Evolutionary conservation across 2,113 vertebrate genomes (phyloP).

Genomic region (Apteryx mantelli): DNA sequence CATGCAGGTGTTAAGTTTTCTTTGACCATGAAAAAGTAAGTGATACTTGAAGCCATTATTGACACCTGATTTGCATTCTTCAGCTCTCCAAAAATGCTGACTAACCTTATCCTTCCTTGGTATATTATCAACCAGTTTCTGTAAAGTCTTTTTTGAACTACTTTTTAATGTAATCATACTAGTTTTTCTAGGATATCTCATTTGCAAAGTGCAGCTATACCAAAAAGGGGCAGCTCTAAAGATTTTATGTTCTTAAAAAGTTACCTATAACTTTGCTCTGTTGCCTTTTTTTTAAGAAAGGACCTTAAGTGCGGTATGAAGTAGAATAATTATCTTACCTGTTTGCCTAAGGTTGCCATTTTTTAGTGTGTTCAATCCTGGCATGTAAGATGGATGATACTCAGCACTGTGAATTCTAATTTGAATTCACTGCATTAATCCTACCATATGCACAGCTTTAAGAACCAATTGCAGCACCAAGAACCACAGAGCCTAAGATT

Average conservation of each 20-base stretch:
- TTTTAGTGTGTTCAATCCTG: background rate
- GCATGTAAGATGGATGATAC: background rate
- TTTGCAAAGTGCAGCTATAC: background rate
- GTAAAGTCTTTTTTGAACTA: background rate
- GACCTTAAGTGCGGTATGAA: background rate
- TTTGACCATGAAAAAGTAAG: background rate
- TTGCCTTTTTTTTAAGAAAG: background rate
- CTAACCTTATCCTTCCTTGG: background rate
- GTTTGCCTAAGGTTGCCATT: background rate
- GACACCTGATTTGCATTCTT: background rate
- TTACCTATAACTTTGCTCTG: background rate
- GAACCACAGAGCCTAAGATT: background rate
- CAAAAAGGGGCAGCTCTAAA: background rate
- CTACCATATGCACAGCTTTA: background rate
- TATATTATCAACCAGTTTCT: background rate
- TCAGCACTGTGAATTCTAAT: background rate
- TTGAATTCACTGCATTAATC: background rate
- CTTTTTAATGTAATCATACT: background rate
- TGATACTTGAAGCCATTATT: background rate
- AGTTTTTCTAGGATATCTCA: background rate
- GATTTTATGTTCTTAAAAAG: background rate
- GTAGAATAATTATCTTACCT: background rate
- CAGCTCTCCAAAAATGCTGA: background rate
- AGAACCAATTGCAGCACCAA: background rate
- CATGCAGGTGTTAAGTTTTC: background rate